Conservation (phyloP, 2,888 invertebrate species). For the Cerastis rubricosa region DNA sequence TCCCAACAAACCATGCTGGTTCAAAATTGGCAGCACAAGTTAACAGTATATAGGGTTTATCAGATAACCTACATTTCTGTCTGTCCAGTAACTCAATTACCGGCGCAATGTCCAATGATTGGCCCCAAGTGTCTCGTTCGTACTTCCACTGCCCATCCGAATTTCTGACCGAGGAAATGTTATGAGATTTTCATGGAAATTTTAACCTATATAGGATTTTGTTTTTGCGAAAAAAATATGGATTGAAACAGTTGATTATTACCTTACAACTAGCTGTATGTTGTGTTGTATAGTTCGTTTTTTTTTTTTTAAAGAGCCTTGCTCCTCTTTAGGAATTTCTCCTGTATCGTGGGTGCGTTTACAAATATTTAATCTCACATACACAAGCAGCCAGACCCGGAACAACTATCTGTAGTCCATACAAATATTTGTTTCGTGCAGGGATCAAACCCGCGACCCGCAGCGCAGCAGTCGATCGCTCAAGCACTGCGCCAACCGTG, state of each 20-base stretch:
- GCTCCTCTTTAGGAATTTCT: too few relatives aligned
- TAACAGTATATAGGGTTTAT: conserved; percentile 34
- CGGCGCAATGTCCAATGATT: conserved; percentile 63
- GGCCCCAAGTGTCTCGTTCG: conserved; percentile 61
- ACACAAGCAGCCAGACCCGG: too few relatives aligned
- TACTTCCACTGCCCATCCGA: conserved; percentile 58
- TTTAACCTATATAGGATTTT: conserved; percentile 23
- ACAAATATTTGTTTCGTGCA: too few relatives aligned
- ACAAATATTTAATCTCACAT: too few relatives aligned
- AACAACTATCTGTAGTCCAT: too few relatives aligned
- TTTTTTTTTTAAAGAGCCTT: too few relatives aligned
- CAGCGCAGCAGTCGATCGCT: too few relatives aligned
- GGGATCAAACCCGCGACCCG: too few relatives aligned
- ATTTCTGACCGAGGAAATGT: conserved; percentile 35
- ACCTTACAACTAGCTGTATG: too few relatives aligned
- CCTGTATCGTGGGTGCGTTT: too few relatives aligned
- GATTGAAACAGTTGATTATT: neutral
- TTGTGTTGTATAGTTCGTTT: too few relatives aligned
- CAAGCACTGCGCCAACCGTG: too few relatives aligned
- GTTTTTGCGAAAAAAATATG: conserved; percentile 8
- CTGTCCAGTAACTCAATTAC: conserved; percentile 62
- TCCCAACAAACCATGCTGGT: neutral
- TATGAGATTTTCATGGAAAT: conserved; percentile 59
- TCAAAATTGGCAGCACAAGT: conserved; percentile 36
- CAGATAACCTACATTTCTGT: conserved; percentile 48